Evolutionary conservation across 2,113 vertebrate genomes (phyloP).

Genomic region (Stercorarius parasiticus): DNA sequence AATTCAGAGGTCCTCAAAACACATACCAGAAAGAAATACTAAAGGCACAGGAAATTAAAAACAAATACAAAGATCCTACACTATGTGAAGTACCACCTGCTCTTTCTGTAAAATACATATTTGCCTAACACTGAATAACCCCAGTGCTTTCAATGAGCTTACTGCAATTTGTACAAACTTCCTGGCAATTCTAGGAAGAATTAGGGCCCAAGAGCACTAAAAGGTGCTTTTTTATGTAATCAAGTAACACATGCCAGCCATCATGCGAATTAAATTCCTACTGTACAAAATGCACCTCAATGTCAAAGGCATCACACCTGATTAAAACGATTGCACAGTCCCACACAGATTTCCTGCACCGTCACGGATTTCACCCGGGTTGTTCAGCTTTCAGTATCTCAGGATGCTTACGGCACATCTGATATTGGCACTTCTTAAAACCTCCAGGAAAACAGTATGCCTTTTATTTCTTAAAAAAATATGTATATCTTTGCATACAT

Average conservation of each 20-base stretch:
- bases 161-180: not conserved
- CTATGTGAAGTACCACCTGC: not conserved
- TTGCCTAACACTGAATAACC: not conserved
- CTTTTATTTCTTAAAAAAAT: not conserved
- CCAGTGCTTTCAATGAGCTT: not conserved
- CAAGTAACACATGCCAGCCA: not conserved
- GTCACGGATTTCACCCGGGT: not conserved
- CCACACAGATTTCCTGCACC: not conserved
- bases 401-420: not conserved
- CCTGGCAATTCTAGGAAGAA: not conserved
- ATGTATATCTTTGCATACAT: not conserved
- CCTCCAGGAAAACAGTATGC: not conserved
- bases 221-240: not conserved
- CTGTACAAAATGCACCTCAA: not conserved
- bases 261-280: not conserved
- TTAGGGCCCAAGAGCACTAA: not conserved
- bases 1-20: slow-evolving; percentile 8
- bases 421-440: not conserved
- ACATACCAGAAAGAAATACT: not conserved
- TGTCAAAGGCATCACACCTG: not conserved
- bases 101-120: not conserved
- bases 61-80: not conserved
- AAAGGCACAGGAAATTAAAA: not conserved
- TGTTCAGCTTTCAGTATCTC: not conserved
- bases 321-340: not conserved